These are phyloP conservation scores for Paraplagusia blochii DNA, from an alignment of 2,113 vertebrate genomes.

Conservation along the genomic window DNA sequence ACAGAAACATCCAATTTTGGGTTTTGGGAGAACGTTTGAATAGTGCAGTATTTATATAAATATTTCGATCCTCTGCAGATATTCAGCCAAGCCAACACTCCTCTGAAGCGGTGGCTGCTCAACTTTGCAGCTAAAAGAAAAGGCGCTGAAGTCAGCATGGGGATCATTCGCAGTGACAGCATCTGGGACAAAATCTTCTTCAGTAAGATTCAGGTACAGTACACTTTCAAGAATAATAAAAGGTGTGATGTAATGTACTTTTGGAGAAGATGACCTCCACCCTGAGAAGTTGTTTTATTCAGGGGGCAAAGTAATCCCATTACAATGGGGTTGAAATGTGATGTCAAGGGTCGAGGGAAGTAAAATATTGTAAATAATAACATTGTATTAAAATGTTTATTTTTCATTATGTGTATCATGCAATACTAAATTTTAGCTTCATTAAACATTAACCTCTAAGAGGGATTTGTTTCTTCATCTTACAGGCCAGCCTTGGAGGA, in stretches of 20 bases:
- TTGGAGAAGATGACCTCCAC: too few relatives aligned
- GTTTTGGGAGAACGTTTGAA: too few relatives aligned
- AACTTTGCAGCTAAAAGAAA: constrained; percentile 95
- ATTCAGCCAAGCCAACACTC: constrained; percentile 90
- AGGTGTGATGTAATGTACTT: too few relatives aligned
- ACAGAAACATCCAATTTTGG: too few relatives aligned
- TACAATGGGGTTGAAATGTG: too few relatives aligned
- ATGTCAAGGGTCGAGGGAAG: too few relatives aligned
- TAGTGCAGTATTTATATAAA: too few relatives aligned
- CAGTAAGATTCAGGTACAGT: constrained; percentile 88
- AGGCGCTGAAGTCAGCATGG: constrained; percentile 88
- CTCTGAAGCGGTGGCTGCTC: constrained; percentile 89
- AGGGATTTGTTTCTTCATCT: not conserved
- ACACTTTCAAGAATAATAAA: not conserved
- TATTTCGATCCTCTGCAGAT: constrained; percentile 73
- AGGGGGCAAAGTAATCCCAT: too few relatives aligned
- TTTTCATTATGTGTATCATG: too few relatives aligned
- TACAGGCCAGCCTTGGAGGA: constrained; percentile 88
- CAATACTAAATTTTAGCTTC: not conserved
- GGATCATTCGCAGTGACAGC: constrained; percentile 90
- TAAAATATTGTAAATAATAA: too few relatives aligned
- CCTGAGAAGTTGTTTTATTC: too few relatives aligned
- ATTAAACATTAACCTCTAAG: not conserved
- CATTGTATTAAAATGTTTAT: too few relatives aligned
- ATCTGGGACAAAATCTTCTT: constrained; percentile 97